These are phyloP conservation scores for Tetrax tetrax DNA, from an alignment of 2,113 vertebrate genomes.

Conservation along the genomic window DNA sequence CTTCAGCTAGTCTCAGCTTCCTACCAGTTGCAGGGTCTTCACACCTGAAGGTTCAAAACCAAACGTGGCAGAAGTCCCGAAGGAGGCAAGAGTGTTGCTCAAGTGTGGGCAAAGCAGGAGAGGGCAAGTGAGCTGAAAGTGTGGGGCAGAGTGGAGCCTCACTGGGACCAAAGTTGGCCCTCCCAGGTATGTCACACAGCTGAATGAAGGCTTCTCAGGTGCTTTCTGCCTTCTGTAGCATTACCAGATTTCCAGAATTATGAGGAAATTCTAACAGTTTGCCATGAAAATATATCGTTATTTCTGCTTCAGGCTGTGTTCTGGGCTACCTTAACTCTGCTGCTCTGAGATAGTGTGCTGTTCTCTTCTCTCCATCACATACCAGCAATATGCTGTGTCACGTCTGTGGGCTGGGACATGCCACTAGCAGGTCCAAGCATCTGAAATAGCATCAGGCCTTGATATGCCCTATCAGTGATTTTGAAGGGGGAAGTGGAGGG, in stretches of 20 bases:
- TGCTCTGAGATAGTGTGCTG: rapidly evolving
- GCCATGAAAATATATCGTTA: neutral
- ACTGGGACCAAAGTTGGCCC: neutral
- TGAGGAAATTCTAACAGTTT: neutral
- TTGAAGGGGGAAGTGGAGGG: neutral
- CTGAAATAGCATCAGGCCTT: neutral
- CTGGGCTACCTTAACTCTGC: neutral
- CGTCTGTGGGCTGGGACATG: rapidly evolving
- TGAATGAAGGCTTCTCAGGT: neutral
- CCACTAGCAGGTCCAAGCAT: neutral
- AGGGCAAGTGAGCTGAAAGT: neutral
- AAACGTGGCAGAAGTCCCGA: neutral
- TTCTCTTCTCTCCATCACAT: neutral
- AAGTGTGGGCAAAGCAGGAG: neutral
- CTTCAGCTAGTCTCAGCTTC: neutral
- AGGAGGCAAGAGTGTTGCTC: neutral
- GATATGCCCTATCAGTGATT: rapidly evolving
- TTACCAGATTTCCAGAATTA: neutral
- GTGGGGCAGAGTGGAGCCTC: neutral
- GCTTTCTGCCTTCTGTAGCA: neutral
- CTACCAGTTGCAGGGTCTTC: neutral
- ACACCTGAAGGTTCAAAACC: neutral
- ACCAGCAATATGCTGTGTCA: neutral
- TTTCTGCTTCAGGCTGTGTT: neutral
- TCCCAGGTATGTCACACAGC: neutral